phyloP scores from a whole-genome alignment of 2,113 vertebrate species.

The Eptesicus fuscus region DNA sequence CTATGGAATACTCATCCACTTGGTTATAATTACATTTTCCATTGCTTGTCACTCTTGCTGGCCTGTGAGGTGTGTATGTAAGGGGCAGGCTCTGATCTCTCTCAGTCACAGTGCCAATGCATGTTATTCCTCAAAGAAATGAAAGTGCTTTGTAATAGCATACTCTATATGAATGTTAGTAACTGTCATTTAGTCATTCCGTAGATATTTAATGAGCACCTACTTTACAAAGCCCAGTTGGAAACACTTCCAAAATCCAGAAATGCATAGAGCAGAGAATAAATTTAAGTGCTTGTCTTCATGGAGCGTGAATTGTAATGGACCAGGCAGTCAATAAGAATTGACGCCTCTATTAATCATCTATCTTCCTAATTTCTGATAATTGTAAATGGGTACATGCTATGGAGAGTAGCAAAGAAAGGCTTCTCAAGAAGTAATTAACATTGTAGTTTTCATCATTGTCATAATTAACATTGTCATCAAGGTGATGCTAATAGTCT shows the following conservation, averaged over 20 bases:
- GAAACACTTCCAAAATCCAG: neutral
- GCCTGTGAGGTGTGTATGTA: neutral
- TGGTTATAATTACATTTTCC: neutral
- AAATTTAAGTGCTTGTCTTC: neutral
- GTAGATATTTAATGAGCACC: neutral
- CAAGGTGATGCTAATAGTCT: neutral
- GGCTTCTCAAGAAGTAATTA: constrained; percentile 15
- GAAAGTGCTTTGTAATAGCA: neutral
- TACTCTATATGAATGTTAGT: neutral
- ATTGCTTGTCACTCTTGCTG: neutral
- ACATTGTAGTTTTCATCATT: constrained; percentile 20
- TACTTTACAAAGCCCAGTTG: neutral
- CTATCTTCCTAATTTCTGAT: neutral
- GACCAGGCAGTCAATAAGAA: neutral
- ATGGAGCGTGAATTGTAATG: neutral
- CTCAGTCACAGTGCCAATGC: neutral
- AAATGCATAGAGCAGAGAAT: neutral
- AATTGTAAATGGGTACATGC: neutral
- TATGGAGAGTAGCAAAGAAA: neutral
- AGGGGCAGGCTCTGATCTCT: neutral
- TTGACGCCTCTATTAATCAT: neutral
- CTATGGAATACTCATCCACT: neutral
- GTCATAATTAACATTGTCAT: constrained; percentile 31
- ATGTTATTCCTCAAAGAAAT: neutral
- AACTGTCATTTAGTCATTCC: neutral